Conservation (phyloP, 2,797 vertebrate species). For the Pangasius krempfi region DNA sequence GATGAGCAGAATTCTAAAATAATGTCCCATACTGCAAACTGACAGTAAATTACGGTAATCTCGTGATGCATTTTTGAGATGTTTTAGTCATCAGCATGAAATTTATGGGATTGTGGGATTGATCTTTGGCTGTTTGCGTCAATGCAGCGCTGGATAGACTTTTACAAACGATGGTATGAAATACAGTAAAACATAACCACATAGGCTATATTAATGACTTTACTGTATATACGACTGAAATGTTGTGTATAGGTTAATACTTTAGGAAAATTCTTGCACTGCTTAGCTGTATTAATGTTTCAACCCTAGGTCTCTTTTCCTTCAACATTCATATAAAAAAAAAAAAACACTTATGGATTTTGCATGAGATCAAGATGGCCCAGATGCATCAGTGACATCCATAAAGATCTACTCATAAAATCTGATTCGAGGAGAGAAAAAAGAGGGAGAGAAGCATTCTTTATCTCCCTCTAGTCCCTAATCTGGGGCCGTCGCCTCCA, state of each 20-base stretch:
- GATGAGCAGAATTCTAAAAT: background rate
- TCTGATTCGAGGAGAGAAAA: background rate
- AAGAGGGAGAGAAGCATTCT: background rate
- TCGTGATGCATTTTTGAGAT: background rate
- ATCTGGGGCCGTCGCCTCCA: background rate
- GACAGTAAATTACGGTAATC: background rate
- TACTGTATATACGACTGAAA: background rate
- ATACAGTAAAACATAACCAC: background rate
- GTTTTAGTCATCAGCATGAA: background rate
- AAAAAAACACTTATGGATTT: background rate
- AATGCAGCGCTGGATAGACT: background rate
- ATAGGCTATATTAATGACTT: background rate
- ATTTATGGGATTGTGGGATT: background rate
- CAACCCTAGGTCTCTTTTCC: background rate
- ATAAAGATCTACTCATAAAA: constrained; percentile 8
- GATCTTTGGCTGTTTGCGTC: background rate
- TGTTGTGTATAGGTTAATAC: background rate
- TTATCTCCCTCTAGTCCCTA: background rate
- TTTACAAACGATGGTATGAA: background rate
- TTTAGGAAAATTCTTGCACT: background rate
- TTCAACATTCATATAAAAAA: background rate
- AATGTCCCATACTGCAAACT: background rate
- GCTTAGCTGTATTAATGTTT: background rate
- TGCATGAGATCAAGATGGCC: background rate
- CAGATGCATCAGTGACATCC: background rate